Conservation (phyloP, 2,797 vertebrate species). For the Pangasius krempfi region DNA sequence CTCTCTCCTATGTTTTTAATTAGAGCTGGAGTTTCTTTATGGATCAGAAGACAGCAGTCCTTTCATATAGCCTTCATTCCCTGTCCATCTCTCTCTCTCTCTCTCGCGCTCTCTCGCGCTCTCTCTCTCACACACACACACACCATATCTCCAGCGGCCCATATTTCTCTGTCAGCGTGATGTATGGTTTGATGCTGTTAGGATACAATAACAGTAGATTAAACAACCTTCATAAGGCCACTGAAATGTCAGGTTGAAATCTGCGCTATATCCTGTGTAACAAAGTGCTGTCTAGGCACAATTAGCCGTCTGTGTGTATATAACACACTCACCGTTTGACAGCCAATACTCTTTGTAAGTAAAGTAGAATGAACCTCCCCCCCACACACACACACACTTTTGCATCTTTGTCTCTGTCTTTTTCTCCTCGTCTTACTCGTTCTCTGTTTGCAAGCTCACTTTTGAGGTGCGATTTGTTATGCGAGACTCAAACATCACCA, state of each 20-base stretch:
- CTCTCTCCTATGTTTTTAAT: conserved; percentile 30
- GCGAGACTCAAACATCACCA: conserved; percentile 1
- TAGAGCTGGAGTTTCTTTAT: conserved; percentile 26
- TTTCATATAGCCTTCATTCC: conserved; percentile 20
- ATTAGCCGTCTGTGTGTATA: conserved; percentile 66
- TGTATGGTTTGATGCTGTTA: conserved; percentile 71
- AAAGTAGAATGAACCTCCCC: neutral
- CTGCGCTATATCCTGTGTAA: conserved; percentile 63
- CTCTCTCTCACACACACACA: neutral
- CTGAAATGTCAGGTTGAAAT: conserved; percentile 80
- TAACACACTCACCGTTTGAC: conserved; percentile 60
- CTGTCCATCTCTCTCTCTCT: conserved; percentile 1
- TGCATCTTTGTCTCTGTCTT: neutral
- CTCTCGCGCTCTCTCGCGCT: neutral
- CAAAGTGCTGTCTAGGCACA: conserved; percentile 73
- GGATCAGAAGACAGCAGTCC: conserved; percentile 22
- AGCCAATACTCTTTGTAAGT: conserved; percentile 49
- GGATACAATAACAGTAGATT: conserved; percentile 75
- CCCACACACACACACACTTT: neutral
- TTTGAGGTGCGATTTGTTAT: neutral
- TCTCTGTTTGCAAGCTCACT: neutral
- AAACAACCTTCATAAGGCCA: conserved; percentile 76
- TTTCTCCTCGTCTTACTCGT: neutral
- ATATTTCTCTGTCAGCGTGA: conserved; percentile 63
- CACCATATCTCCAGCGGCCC: conserved; percentile 54